Conservation (phyloP, 2,113 vertebrate species). For the Erythrocebus patas region DNA sequence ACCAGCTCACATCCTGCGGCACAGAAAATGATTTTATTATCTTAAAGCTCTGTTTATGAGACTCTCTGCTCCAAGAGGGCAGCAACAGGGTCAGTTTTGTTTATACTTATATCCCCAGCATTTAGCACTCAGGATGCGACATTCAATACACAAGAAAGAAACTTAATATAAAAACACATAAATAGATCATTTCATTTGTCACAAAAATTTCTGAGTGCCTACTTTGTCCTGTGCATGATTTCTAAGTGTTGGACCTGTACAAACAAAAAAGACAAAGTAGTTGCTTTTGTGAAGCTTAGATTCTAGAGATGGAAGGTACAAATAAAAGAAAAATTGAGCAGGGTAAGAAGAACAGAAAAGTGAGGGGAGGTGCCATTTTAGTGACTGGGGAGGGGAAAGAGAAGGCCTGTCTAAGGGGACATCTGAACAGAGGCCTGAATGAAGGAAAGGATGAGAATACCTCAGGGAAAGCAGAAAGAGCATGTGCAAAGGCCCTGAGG, state of each 20-base stretch:
- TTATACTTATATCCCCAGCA: background rate
- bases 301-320: background rate
- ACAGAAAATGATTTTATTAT: slow-evolving; percentile 23
- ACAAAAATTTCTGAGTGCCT: background rate
- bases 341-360: background rate
- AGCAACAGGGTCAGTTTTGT: background rate
- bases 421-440: background rate
- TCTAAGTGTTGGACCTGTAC: background rate
- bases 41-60: background rate
- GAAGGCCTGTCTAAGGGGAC: background rate
- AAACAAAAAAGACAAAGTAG: background rate
- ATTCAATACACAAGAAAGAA: background rate
- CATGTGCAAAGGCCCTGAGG: background rate
- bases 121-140: background rate
- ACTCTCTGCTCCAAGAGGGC: background rate
- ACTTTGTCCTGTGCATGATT: background rate
- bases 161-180: background rate
- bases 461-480: background rate
- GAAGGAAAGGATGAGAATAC: background rate
- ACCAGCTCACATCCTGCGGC: slow-evolving; percentile 93
- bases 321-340: background rate
- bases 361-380: background rate
- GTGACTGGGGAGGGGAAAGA: background rate
- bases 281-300: background rate
- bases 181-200: background rate